A percentile compares a stretch with the other conserved stretches of the same genome.
phyloP scores from a whole-genome alignment of 2,113 vertebrate species.

The Manacus vitellinus region DNA sequence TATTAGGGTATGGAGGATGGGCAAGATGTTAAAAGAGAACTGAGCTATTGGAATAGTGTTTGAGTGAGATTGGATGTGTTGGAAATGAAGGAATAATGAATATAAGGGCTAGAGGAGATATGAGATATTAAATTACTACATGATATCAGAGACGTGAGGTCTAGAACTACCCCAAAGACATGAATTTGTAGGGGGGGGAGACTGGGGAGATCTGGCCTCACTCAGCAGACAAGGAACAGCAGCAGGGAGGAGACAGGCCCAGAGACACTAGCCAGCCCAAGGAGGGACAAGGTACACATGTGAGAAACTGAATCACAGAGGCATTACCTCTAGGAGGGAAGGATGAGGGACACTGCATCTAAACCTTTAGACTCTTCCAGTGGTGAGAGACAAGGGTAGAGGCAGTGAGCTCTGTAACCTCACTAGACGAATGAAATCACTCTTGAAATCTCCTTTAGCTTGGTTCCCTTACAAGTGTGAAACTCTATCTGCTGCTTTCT shows the following conservation, averaged over 20 bases:
- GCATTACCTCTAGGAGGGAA: neutral
- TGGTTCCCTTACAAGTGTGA: neutral
- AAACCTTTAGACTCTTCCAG: neutral
- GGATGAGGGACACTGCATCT: neutral
- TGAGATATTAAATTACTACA: neutral
- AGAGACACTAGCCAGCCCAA: neutral
- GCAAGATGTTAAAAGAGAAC: neutral
- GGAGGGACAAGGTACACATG: too few relatives aligned
- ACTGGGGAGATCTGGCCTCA: neutral
- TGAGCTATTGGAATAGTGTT: neutral
- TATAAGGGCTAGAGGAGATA: neutral
- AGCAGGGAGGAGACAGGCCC: neutral
- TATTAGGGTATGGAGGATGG: rapidly evolving
- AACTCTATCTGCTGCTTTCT: neutral
- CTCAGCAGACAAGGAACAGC: neutral
- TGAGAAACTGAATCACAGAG: neutral
- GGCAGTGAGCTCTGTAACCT: neutral
- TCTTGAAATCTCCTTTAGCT: neutral
- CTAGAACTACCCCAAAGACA: neutral
- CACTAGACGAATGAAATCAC: rapidly evolving
- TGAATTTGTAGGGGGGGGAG: neutral
- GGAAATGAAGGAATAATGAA: neutral
- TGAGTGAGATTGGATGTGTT: neutral
- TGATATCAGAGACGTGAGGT: neutral
- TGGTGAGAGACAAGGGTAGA: neutral